Base-by-base conservation (phyloP, 2,888 invertebrate genomes). In the Agapostemon virescens region DNA sequence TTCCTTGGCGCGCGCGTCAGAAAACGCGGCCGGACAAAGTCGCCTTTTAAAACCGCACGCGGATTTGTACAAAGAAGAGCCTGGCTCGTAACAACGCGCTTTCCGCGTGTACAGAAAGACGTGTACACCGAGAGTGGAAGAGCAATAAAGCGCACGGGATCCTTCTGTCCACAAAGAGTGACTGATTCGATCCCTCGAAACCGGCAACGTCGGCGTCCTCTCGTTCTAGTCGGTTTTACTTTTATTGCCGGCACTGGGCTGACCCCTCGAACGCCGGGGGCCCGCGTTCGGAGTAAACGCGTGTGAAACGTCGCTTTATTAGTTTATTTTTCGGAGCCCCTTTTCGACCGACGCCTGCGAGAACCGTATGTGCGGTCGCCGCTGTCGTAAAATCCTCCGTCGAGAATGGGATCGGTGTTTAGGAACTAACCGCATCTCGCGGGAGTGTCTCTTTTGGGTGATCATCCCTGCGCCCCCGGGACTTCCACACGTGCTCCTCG, bases 241-340 rank as follows among this genome's bases (percentile, higher is more conserved):
- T 86, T 87, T 86, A 82, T 85, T 88, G 73, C 83, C 81, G 79
- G 68, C 71, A 80, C 72, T 61, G 49, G 70, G n/a, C 58, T 40
- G 63, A 30, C 49, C 40, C 55, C 30, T 66, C 36, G 20, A 17
- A 30, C 20, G 20, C 61, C 55, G 68, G 58, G 63, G 58, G 74
- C 55, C 69, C 74, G 71, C 80, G 36, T 80, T 78, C 80, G 66
- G 67, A 74, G 81, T 86, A 84, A 86, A 87, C 84, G 78, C 78
- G 83, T 85, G 87, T 82, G 86, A 86, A 85, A 83, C 79, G 81
- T 33, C 71, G 82, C 73, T 90, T 89, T 90, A 89, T 90, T 89
- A 85, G 90, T 90, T 90, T 90, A 90, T 90, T 90, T 89, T 88
- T 81, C 86, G 85, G 83, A 83, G 83, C 79, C 79, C 81, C 85